phyloP scores from a whole-genome alignment of 2,797 vertebrate genomes.

The Bovichtus diacanthus region DNA sequence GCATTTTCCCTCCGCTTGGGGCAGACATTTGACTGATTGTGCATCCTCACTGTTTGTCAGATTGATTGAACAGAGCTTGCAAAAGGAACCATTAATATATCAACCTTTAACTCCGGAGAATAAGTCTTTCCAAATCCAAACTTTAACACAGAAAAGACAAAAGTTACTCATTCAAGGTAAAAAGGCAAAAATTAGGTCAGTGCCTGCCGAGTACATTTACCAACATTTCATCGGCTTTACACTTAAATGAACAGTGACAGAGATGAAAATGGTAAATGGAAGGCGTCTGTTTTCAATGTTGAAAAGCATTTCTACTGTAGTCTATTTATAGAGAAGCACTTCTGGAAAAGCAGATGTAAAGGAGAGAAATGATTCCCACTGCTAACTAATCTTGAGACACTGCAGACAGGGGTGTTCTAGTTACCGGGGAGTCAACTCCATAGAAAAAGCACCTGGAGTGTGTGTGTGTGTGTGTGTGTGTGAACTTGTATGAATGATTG shows the following conservation, averaged over 20 bases:
- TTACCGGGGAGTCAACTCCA: slow-evolving; percentile 52
- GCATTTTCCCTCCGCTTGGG: slow-evolving; percentile 34
- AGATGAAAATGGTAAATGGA: background rate
- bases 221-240: slow-evolving; percentile 16
- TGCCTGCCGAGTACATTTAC: background rate
- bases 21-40: slow-evolving; percentile 38
- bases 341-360: slow-evolving; percentile 47
- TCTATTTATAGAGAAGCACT: slow-evolving; percentile 42
- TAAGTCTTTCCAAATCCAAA: slow-evolving; percentile 1
- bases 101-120: background rate
- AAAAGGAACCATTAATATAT: slow-evolving; percentile 30
- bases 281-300: slow-evolving; percentile 27
- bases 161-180: slow-evolving; percentile 7
- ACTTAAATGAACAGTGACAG: slow-evolving; percentile 22
- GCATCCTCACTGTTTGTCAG: slow-evolving; percentile 22
- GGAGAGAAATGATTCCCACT: slow-evolving; percentile 45
- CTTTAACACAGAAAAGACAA: slow-evolving; percentile 17
- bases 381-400: slow-evolving; percentile 52
- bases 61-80: slow-evolving; percentile 32
- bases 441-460: slow-evolving; percentile 52
- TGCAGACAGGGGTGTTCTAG: slow-evolving; percentile 56
- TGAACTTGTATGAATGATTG: background rate
- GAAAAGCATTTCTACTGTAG: slow-evolving; percentile 36
- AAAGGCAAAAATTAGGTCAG: background rate
- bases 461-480: background rate